phyloP scores from a whole-genome alignment of 2,113 vertebrate genomes.

The Microcebus griseorufus region DNA sequence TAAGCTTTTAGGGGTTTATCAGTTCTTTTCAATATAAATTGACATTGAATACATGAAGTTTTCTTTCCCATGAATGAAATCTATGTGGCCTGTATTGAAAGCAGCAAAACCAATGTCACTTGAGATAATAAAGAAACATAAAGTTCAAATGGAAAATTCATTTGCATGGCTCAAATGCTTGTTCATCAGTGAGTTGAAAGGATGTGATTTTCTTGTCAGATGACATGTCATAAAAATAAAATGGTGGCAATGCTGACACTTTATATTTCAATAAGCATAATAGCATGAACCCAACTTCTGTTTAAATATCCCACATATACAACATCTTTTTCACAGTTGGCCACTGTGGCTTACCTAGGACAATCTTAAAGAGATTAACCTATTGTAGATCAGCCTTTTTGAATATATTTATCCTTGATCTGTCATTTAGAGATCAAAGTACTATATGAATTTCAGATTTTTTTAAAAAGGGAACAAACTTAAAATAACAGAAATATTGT shows the following conservation, averaged over 20 bases:
- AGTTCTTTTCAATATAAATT: constrained; percentile 46
- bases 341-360: not conserved
- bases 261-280: constrained; percentile 59
- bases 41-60: constrained; percentile 7
- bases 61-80: not conserved
- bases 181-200: constrained; percentile 65
- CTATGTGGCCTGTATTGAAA: not conserved
- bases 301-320: not conserved
- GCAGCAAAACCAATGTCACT: constrained; percentile 46
- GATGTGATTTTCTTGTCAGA: constrained; percentile 73
- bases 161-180: constrained; percentile 61
- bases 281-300: constrained; percentile 32
- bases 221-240: constrained; percentile 63
- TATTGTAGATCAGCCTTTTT: not conserved
- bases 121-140: constrained; percentile 60
- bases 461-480: not conserved
- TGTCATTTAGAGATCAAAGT: not conserved
- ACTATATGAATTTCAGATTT: not conserved
- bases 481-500: not conserved
- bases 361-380: not conserved
- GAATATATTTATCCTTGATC: not conserved
- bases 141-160: constrained; percentile 73
- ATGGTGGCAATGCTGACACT: constrained; percentile 27
- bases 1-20: constrained; percentile 37
- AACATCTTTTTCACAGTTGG: not conserved